phyloP scores from a whole-genome alignment of 2,113 vertebrate species.

The Leptosomus discolor region DNA sequence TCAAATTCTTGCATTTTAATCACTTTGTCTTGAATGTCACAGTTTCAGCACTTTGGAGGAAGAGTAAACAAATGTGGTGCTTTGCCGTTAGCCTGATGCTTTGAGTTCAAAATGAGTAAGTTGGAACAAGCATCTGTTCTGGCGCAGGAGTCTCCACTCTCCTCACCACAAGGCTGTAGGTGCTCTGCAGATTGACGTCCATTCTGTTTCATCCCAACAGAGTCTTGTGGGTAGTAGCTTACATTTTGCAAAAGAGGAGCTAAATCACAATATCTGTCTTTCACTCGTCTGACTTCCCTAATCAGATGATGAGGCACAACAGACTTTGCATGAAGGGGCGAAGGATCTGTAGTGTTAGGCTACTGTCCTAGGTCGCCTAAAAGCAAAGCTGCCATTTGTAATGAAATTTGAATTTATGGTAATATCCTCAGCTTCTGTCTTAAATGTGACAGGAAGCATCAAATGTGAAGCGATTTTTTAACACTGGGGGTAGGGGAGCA shows the following conservation, averaged over 20 bases:
- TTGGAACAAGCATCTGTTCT: background rate
- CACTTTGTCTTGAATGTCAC: background rate
- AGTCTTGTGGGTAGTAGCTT: background rate
- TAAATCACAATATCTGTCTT: background rate
- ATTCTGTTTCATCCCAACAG: background rate
- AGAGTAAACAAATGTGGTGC: background rate
- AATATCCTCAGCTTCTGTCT: background rate
- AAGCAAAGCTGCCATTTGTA: background rate
- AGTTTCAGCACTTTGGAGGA: background rate
- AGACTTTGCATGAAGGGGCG: background rate
- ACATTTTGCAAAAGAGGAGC: background rate
- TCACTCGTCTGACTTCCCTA: fast-evolving
- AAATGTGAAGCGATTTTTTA: background rate
- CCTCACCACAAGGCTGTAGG: background rate
- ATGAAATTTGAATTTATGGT: background rate
- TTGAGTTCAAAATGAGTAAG: background rate
- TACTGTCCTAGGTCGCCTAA: background rate
- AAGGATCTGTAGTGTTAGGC: background rate
- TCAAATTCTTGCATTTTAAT: background rate
- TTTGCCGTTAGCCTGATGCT: background rate
- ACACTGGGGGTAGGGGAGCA: background rate
- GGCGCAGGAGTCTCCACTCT: fast-evolving
- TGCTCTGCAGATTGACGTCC: background rate
- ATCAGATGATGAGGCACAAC: background rate
- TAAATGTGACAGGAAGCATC: background rate